Base-by-base conservation (phyloP, 2,888 invertebrate genomes). In the Zhuqinia jingwanae region DNA sequence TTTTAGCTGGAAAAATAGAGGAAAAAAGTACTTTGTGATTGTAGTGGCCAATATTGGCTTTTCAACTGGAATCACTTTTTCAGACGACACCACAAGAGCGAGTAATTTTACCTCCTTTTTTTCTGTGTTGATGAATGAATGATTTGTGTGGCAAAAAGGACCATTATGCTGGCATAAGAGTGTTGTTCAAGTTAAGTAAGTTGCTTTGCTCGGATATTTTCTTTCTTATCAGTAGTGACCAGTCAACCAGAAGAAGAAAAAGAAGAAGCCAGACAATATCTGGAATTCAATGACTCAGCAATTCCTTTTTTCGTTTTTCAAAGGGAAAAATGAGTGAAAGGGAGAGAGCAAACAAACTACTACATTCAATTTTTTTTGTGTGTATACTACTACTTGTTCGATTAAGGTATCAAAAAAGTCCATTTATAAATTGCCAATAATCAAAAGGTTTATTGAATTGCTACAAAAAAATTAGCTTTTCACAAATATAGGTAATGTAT, bases 181-280 rank as follows among this genome's bases (percentile, higher is more conserved):
- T 15, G 42, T 17, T 53, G 6, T 53, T n/a, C 2, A n/a, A 15
- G 27, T 60, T 17, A 68, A 13, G n/a, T 68, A 17, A 15, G 42
- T 47, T 47, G 53, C 42, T 70, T 70, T 70, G 36, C 75, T 75
- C n/a, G 13, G n/a, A 36, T 5, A 36, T 13, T 42, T 58, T 42
- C 58, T n/a, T n/a, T 53, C 77, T 77, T 78, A 78, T 78, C 63
- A 78, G 63, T 1, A 47, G 47, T 78, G 45, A 25, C 60, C 78
- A 78, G 78, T 47, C 68, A 68, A 68, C 68, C 25, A 68, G 45
- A 68, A 68, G 20, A 1, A 68, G 2, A 42, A 47, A 68, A 10
- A 56, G 15, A 53, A 50, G n/a, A n/a, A n/a, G n/a, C n/a, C n/a
- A n/a, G n/a, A n/a, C n/a, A 30, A 73, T 50, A 50, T 36, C 15